Evolutionary conservation across 2,888 invertebrate species (phyloP), one percentile per base, ranked within the genome.

Genomic region (Hypena proboscidalis): DNA sequence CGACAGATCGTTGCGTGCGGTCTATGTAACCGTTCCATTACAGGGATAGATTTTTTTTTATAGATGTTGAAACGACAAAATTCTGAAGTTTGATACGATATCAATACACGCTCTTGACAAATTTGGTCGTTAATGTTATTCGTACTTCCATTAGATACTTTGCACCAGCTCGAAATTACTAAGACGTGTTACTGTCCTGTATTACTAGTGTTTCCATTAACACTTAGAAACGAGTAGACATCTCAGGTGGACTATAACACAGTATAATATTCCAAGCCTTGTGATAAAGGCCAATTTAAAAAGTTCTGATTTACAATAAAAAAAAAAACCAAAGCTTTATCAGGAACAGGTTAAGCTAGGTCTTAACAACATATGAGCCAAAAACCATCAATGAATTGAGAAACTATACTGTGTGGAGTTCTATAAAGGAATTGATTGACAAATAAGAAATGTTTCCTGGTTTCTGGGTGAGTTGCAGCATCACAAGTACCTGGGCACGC

Each of bases 31-130:
- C 73, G 66, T 69, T 69, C 53, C 61, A 67, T 63, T 77, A 77
- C 83, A 79, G 77, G 82, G 80, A 80, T 77, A 80, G 67, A 71
- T 59, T 58, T 61, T 59, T 58, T 61, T 66, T 71, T 67, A 69
- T 75, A 74, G 69, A 65, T 60, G 70, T 67, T 67, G 68, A 62
- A 63, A 49, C 48, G 30, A 37, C 40, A 31, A 31, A 53, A 56
- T 51, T 51, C 44, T 39, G 35, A 56, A 39, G 42, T 48, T 35
- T n/a, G 50, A 40, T 22, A 42, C 41, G 48, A 50, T 13, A 37
- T 47, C 45, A 44, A 53, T 32, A 44, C 45, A 42, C 30, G 52
- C 50, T 55, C 43, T 32, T 39, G 30, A 44, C 29, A 39, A 51
- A 58, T 41, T 53, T 55, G 49, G 45, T 49, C 37, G 32, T 47